Evolutionary conservation across 2,113 vertebrate species (phyloP).

Genomic region (Platysternon megacephalum): DNA sequence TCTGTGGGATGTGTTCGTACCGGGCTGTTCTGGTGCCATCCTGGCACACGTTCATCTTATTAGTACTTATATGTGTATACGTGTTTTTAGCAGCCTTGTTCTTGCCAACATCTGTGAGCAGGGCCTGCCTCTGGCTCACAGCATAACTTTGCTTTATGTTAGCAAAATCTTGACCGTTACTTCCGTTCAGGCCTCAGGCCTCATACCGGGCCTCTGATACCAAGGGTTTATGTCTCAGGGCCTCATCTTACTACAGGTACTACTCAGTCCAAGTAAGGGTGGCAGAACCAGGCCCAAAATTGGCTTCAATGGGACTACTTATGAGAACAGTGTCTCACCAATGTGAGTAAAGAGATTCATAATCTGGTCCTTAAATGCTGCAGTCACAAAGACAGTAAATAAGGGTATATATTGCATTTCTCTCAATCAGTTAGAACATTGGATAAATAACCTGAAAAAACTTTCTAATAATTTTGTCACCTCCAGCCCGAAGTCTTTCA

Average conservation of each 20-base stretch:
- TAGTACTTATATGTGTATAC: too few relatives aligned
- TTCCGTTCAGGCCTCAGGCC: too few relatives aligned
- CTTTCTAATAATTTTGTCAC: background rate
- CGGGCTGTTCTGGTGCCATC: too few relatives aligned
- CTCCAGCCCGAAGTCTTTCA: background rate
- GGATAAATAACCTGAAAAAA: background rate
- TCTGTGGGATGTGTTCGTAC: too few relatives aligned
- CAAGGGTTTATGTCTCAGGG: too few relatives aligned
- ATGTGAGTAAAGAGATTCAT: background rate
- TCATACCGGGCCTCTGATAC: too few relatives aligned
- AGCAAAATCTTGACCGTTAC: too few relatives aligned
- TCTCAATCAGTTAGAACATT: background rate
- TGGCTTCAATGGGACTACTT: background rate
- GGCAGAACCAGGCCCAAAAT: background rate
- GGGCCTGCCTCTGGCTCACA: too few relatives aligned
- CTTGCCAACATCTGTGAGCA: too few relatives aligned
- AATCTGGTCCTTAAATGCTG: background rate
- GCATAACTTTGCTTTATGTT: too few relatives aligned
- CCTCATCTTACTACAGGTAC: background rate
- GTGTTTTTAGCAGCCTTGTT: too few relatives aligned
- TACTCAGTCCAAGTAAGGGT: background rate
- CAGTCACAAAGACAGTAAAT: background rate
- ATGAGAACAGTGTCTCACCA: background rate
- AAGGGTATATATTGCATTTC: background rate
- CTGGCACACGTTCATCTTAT: too few relatives aligned